These are phyloP conservation scores for Pangasius djambal DNA, from an alignment of 2,797 vertebrate genomes.

Conservation along the genomic window DNA sequence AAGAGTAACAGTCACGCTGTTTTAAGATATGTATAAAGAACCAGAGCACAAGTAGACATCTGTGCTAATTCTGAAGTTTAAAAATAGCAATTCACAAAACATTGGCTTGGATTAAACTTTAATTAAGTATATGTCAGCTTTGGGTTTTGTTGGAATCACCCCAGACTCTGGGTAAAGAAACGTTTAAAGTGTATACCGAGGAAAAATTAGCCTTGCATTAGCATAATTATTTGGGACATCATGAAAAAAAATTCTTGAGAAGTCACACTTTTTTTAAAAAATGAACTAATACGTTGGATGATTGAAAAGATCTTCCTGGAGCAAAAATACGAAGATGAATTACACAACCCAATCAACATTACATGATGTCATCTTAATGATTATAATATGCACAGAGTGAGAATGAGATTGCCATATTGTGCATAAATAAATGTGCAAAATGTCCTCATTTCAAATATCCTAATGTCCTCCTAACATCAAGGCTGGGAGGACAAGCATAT, in stretches of 20 bases:
- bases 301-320: not conserved
- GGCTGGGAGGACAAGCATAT: not conserved
- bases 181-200: not conserved
- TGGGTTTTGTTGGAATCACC: slow-evolving; percentile 6
- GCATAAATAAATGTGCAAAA: not conserved
- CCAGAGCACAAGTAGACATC: not conserved
- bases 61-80: slow-evolving; percentile 6
- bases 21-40: slow-evolving; percentile 29
- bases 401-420: not conserved
- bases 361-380: not conserved
- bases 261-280: not conserved
- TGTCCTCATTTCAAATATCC: not conserved
- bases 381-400: not conserved
- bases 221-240: slow-evolving; percentile 1
- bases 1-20: slow-evolving; percentile 18
- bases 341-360: not conserved
- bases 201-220: not conserved
- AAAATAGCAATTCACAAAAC: not conserved
- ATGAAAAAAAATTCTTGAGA: not conserved
- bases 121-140: slow-evolving; percentile 2
- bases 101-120: not conserved
- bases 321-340: not conserved
- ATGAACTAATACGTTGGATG: not conserved
- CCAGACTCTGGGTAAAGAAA: not conserved
- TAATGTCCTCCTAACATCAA: not conserved